Base-by-base conservation (phyloP, 2,113 vertebrate genomes). In the Camelus dromedarius region DNA sequence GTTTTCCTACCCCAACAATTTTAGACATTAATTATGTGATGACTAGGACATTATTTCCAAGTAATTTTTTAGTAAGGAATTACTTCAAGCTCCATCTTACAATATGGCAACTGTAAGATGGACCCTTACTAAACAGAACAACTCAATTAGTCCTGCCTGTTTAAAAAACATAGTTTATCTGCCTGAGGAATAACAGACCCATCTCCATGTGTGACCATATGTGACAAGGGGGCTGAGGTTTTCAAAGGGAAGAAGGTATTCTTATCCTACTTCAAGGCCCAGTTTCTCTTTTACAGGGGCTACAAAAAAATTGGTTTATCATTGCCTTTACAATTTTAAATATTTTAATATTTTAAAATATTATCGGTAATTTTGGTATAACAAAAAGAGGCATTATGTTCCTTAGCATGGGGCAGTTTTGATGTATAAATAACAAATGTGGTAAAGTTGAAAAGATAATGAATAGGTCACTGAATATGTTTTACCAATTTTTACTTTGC, bases 401-500 rank as follows among this genome's bases (percentile, higher is more conserved):
- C 28, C 56, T 60, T n/a, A 87, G 11, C 70, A 8, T 42, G 32
- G 14, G 97, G 9, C n/a, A 48, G n/a, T 96, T 97, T 96, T 90
- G n/a, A 92, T 83, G 46, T 82, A 35, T 76, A 72, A 93, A 79
- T 93, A 88, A 91, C 84, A 91, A 96, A 97, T 95, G 90, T 91
- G n/a, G 79, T 83, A 93, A 83, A 80, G 89, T 89, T 89, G 18
- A 91, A 96, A 96, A 42, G 67, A 32, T 93, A 92, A 82, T 93
- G 83, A 95, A 35, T 91, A 32, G 66, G 77, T 95, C 86, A 83
- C 30, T 95, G 73, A 97, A 93, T 97, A 94, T 91, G n/a, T 97
- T 76, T 32, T 3, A 64, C 30, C 58, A 91, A 52, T 96, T 97
- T 97, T 93, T 69, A 77, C 75, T 75, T 32, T 83, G 4, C 50